Evolutionary conservation across 2,888 invertebrate species (phyloP).

Genomic region (Sesia bembeciformis): DNA sequence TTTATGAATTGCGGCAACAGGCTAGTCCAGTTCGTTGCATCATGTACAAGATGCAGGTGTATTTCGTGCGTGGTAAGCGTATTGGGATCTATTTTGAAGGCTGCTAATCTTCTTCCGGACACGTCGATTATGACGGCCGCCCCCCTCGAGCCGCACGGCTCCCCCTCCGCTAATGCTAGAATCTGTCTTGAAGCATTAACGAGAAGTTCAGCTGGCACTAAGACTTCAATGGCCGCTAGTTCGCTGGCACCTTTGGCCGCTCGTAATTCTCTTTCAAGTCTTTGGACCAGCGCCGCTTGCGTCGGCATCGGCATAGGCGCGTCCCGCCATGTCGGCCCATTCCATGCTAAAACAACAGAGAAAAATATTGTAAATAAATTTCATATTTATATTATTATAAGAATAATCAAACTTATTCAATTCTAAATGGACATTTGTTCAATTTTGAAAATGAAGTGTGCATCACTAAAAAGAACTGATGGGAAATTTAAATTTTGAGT

Average conservation of each 20-base stretch:
- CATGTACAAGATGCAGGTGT: slow-evolving; percentile 89
- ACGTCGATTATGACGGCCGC: slow-evolving; percentile 90
- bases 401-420: not conserved
- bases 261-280: slow-evolving; percentile 85
- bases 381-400: not conserved
- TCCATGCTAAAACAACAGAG: slow-evolving; percentile 58
- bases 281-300: slow-evolving; percentile 80
- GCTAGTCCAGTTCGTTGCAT: slow-evolving; percentile 89
- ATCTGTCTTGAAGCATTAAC: slow-evolving; percentile 86
- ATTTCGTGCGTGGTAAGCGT: slow-evolving; percentile 94
- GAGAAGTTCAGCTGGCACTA: slow-evolving; percentile 87
- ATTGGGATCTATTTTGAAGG: slow-evolving; percentile 88
- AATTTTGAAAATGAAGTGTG: not conserved
- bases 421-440: too few species aligned
- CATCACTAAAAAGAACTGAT: not conserved
- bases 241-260: slow-evolving; percentile 86
- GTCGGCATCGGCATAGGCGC: slow-evolving; percentile 70
- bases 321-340: slow-evolving; percentile 62
- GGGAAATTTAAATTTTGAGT: too few species aligned
- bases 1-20: slow-evolving; percentile 92
- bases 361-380: slow-evolving; percentile 6
- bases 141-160: slow-evolving; percentile 92
- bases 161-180: slow-evolving; percentile 87
- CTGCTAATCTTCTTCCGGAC: slow-evolving; percentile 85
- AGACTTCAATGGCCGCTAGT: slow-evolving; percentile 87